A percentile compares a stretch with the other conserved stretches of the same genome.
phyloP scores from a whole-genome alignment of 1,140 invertebrate species.

The Drosophila nebulosa region DNA sequence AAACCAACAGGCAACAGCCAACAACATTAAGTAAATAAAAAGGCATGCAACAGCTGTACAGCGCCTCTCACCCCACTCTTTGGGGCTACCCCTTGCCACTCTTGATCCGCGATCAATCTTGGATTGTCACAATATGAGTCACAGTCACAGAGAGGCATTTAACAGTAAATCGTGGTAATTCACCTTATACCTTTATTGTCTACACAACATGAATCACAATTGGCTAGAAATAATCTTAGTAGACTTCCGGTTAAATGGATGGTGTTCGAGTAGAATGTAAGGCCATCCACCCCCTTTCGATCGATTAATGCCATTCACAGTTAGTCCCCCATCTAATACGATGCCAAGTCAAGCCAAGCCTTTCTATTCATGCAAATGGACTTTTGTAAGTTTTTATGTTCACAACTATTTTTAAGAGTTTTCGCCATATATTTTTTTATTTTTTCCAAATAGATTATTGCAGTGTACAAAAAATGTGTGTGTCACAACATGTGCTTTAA shows the following conservation, averaged over 20 bases:
- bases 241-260: conserved; percentile 4
- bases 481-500: too few species aligned
- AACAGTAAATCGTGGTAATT: background rate
- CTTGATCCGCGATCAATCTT: background rate
- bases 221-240: background rate
- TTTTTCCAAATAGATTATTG: too few species aligned
- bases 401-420: too few species aligned
- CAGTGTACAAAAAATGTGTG: too few species aligned
- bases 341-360: background rate
- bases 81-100: background rate
- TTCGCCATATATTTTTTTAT: too few species aligned
- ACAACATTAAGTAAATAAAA: background rate
- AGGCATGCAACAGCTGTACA: conserved; percentile 1
- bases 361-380: background rate
- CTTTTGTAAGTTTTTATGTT: too few species aligned
- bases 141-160: conserved; percentile 3
- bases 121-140: conserved; percentile 4
- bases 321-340: background rate
- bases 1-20: background rate
- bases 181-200: background rate
- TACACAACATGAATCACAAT: background rate
- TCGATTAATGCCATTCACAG: too few species aligned
- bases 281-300: too few species aligned
- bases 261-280: background rate
- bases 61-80: background rate